These are phyloP conservation scores for Sarcophilus harrisii DNA, from an alignment of 2,797 vertebrate species.

Conservation along the genomic window DNA sequence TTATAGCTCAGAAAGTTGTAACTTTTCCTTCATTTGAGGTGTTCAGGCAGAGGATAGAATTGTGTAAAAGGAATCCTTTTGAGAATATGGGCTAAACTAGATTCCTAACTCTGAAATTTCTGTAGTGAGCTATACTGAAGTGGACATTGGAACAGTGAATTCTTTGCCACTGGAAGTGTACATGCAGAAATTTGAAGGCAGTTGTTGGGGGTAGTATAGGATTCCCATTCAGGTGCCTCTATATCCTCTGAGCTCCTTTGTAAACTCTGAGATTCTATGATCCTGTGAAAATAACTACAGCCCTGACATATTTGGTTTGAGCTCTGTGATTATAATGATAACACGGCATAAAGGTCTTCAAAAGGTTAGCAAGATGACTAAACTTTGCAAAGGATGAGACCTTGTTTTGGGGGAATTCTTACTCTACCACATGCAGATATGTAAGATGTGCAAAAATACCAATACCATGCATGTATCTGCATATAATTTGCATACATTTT, in stretches of 20 bases:
- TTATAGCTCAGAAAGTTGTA: background rate
- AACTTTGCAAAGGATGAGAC: conserved; percentile 5
- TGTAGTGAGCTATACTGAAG: background rate
- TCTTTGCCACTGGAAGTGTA: background rate
- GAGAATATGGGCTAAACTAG: background rate
- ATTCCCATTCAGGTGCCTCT: background rate
- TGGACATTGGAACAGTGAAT: background rate
- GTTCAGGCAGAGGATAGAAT: background rate
- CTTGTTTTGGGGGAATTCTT: background rate
- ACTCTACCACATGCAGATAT: background rate
- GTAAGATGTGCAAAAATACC: background rate
- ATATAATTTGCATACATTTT: background rate
- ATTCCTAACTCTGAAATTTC: background rate
- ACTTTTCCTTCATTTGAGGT: background rate
- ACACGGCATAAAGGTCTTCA: background rate
- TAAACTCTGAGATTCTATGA: background rate
- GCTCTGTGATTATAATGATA: background rate
- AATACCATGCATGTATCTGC: background rate
- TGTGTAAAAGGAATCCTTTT: background rate
- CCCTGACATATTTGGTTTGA: background rate
- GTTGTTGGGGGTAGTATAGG: background rate
- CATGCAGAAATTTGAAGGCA: background rate
- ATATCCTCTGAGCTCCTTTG: background rate
- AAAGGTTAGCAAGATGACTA: background rate
- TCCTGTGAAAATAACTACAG: background rate